Evolutionary conservation across 2,888 invertebrate species (phyloP).

Genomic region (Crepidodera aurea): DNA sequence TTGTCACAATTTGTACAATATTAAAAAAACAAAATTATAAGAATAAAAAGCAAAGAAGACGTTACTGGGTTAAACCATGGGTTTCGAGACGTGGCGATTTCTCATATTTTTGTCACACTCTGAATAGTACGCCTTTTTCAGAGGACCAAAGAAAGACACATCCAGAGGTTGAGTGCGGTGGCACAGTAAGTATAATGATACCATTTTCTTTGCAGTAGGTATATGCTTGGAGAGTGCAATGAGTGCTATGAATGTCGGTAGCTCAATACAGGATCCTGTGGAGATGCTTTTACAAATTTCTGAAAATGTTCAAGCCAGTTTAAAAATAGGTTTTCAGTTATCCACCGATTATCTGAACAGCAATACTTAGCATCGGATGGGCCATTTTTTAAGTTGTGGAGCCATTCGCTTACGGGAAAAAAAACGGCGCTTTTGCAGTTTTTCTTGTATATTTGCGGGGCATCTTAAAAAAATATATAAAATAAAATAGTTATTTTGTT

Average conservation of each 20-base stretch:
- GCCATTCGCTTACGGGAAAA: constrained; percentile 20
- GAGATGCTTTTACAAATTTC: constrained; percentile 9
- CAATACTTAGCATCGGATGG: constrained; percentile 1
- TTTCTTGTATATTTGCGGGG: background rate
- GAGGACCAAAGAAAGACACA: background rate
- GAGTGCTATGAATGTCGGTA: constrained; percentile 8
- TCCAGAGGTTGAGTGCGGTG: constrained; percentile 1
- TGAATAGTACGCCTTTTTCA: background rate
- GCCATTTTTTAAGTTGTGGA: constrained; percentile 8
- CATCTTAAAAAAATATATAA: background rate
- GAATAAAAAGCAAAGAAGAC: no score
- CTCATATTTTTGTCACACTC: background rate
- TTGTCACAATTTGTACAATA: no score
- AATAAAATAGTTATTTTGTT: background rate
- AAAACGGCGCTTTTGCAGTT: background rate
- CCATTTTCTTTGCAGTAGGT: constrained; percentile 18
- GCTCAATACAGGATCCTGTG: constrained; percentile 12
- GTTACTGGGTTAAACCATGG: no score
- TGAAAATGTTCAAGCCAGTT: constrained; percentile 15
- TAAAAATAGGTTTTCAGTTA: constrained; percentile 17
- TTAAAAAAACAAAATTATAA: no score
- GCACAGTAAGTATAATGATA: constrained; percentile 8
- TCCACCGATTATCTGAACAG: constrained; percentile 13
- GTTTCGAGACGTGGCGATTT: no score
- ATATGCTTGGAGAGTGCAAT: constrained; percentile 12